A percentile compares a stretch with the other conserved stretches of the same genome.
phyloP scores from a whole-genome alignment of 2,797 vertebrate species.

The Hephaestus fuliginosus region DNA sequence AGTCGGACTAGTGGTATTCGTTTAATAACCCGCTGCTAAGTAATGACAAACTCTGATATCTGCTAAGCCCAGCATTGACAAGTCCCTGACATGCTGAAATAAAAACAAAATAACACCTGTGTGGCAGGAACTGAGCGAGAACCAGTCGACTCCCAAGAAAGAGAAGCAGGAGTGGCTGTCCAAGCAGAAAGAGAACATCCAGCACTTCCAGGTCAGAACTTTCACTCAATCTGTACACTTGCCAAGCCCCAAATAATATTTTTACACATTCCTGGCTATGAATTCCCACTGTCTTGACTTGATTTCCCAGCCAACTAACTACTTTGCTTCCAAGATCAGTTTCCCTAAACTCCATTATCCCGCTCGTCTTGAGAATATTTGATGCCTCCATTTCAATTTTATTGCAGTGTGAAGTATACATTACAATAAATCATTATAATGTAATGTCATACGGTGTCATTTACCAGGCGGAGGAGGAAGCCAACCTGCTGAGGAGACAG shows the following conservation, averaged over 20 bases:
- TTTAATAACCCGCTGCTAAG: not conserved
- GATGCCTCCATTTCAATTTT: not conserved
- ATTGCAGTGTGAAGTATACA: not conserved
- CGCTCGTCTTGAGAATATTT: not conserved
- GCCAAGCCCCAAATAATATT: not conserved
- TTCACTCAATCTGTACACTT: not conserved
- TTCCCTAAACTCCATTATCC: not conserved
- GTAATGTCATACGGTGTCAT: constrained; percentile 22
- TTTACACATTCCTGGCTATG: not conserved
- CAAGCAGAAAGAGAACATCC: constrained; percentile 98
- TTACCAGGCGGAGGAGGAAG: constrained; percentile 97
- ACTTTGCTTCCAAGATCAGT: not conserved
- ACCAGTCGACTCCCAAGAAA: constrained; percentile 99
- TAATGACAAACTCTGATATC: not conserved
- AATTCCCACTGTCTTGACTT: not conserved
- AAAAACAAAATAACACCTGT: constrained; percentile 15
- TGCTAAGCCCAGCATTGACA: not conserved
- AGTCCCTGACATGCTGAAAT: not conserved
- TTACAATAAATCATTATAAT: not conserved
- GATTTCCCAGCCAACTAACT: not conserved
- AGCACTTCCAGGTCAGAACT: constrained; percentile 96
- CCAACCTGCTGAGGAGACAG: constrained; percentile 95
- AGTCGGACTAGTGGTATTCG: not conserved
- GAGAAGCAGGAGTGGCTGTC: constrained; percentile 99
- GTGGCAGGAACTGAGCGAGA: constrained; percentile 95